A percentile compares a stretch with the other conserved stretches of the same genome.
phyloP scores from a whole-genome alignment of 2,113 vertebrate species.

The Rissa tridactyla region DNA sequence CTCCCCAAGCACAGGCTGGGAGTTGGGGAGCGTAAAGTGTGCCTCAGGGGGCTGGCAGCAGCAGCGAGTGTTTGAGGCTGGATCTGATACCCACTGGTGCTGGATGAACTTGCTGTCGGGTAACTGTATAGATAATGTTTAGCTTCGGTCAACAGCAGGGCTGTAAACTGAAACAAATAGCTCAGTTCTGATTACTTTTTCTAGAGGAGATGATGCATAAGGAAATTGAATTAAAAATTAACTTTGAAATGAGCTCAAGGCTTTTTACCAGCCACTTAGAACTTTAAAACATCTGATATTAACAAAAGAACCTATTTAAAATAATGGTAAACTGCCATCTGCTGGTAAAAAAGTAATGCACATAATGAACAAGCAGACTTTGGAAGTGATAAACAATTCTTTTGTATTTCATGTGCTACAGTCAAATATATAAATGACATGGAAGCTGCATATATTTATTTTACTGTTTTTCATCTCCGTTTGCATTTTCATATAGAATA shows the following conservation, averaged over 20 bases:
- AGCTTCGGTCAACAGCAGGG: not conserved
- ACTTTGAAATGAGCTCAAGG: not conserved
- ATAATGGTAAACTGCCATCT: slow-evolving; percentile 70
- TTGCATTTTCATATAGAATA: slow-evolving; percentile 61
- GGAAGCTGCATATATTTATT: slow-evolving; percentile 53
- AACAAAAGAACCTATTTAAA: slow-evolving; percentile 39
- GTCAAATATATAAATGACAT: not conserved
- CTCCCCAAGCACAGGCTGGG: not conserved
- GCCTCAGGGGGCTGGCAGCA: not conserved
- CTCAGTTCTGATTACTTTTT: not conserved
- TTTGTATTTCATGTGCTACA: slow-evolving; percentile 34
- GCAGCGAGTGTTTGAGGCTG: not conserved
- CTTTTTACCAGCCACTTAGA: not conserved
- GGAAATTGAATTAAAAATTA: not conserved
- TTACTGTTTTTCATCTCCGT: slow-evolving; percentile 16
- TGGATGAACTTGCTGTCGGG: not conserved
- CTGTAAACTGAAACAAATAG: not conserved
- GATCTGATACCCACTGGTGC: not conserved
- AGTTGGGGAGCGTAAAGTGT: not conserved
- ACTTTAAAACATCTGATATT: not conserved
- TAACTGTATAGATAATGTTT: not conserved
- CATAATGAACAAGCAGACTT: not conserved
- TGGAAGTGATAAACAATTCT: not conserved
- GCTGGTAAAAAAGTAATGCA: slow-evolving; percentile 47
- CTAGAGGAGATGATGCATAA: not conserved